Evolutionary conservation across 2,888 invertebrate species (phyloP).

Genomic region (Stenoptilia bipunctidactyla): DNA sequence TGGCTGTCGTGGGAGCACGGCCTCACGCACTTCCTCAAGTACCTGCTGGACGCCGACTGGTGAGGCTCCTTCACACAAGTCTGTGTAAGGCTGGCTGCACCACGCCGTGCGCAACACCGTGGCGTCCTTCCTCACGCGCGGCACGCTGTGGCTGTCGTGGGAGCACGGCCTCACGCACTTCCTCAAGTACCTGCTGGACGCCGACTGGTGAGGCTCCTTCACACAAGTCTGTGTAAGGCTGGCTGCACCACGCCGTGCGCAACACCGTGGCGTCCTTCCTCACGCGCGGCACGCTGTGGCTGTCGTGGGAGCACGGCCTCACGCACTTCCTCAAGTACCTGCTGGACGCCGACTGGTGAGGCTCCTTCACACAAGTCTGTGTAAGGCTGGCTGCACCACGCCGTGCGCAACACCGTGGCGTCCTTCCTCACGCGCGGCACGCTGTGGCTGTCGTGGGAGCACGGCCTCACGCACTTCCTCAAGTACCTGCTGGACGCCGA

Average conservation of each 20-base stretch:
- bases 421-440: conserved; percentile 82
- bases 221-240: conserved; percentile 54
- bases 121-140: conserved; percentile 80
- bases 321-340: conserved; percentile 76
- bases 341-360: conserved; percentile 78
- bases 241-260: too few species aligned
- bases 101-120: conserved; percentile 79
- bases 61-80: conserved; percentile 14
- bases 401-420: too few species aligned
- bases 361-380: background rate
- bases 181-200: conserved; percentile 77
- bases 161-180: conserved; percentile 77
- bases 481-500: conserved; percentile 80
- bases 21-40: conserved; percentile 74
- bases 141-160: conserved; percentile 83
- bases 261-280: too few species aligned
- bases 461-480: conserved; percentile 75
- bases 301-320: conserved; percentile 79
- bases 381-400: conserved; percentile 82
- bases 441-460: conserved; percentile 81
- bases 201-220: conserved; percentile 69
- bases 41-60: conserved; percentile 82
- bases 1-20: conserved; percentile 84
- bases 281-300: conserved; percentile 81
- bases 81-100: conserved; percentile 76